Evolutionary conservation across 2,797 vertebrate species (phyloP).

Genomic region (Macropodus opercularis): DNA sequence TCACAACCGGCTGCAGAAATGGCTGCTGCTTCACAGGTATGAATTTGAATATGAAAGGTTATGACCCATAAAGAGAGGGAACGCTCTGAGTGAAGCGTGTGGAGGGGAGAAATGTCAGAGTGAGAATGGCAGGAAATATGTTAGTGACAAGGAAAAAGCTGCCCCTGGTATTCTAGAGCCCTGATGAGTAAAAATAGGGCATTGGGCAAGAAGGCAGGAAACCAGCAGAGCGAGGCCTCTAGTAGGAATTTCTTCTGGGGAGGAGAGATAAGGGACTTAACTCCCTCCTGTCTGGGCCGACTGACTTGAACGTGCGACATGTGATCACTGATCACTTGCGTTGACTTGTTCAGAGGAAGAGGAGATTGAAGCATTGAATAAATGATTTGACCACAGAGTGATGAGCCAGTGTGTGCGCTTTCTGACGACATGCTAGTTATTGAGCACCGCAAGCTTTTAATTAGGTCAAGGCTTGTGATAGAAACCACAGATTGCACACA

Average conservation of each 20-base stretch:
- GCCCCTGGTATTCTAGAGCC: conserved; percentile 90
- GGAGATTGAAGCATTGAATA: conserved; percentile 63
- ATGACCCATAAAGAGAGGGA: conserved; percentile 70
- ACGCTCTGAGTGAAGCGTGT: conserved; percentile 64
- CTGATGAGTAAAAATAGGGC: conserved; percentile 94
- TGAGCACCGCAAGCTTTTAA: conserved; percentile 53
- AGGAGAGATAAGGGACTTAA: conserved; percentile 93
- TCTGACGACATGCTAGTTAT: conserved; percentile 54
- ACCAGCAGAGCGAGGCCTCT: conserved; percentile 90
- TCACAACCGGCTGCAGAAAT: too few species aligned
- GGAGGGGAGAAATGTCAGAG: conserved; percentile 78
- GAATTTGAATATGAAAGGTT: conserved; percentile 77
- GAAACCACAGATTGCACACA: conserved; percentile 41
- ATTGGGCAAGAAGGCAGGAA: conserved; percentile 96
- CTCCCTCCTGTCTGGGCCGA: conserved; percentile 83
- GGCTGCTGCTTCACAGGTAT: conserved; percentile 50
- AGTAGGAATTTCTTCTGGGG: conserved; percentile 95
- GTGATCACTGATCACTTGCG: conserved; percentile 74
- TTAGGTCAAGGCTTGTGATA: conserved; percentile 59
- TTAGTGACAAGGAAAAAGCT: conserved; percentile 93
- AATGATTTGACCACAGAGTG: conserved; percentile 55
- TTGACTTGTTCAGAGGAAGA: conserved; percentile 61
- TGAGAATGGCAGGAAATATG: conserved; percentile 88
- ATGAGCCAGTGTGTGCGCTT: conserved; percentile 20
- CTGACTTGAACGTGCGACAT: conserved; percentile 67